These are phyloP conservation scores for Hylaeus anthracinus DNA, from an alignment of 1,140 invertebrate species.

Conservation along the genomic window DNA sequence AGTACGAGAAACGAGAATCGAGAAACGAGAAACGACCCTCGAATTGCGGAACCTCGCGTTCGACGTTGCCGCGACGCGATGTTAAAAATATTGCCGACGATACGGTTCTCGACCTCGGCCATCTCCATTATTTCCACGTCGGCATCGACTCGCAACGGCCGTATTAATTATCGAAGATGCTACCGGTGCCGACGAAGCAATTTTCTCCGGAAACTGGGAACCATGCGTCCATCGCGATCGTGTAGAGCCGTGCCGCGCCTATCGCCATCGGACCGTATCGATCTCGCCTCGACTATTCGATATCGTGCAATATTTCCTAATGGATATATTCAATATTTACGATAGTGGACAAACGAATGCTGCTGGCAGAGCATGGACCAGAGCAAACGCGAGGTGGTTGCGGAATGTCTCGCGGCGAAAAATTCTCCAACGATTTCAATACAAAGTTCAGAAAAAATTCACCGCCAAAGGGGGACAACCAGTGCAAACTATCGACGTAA, in stretches of 20 bases:
- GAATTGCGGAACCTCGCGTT: too few species aligned
- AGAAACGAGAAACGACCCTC: too few species aligned
- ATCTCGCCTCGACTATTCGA: slow-evolving; percentile 60
- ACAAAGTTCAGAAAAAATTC: not conserved
- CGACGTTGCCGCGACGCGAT: too few species aligned
- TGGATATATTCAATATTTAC: slow-evolving; percentile 67
- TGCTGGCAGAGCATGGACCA: not conserved
- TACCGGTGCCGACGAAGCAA: slow-evolving; percentile 45
- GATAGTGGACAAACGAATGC: slow-evolving; percentile 54
- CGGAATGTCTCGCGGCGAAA: not conserved
- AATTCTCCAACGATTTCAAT: not conserved
- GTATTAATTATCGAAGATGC: slow-evolving; percentile 64
- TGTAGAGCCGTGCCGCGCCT: slow-evolving; percentile 14
- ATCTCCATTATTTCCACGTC: slow-evolving; percentile 34
- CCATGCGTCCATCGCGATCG: slow-evolving; percentile 3
- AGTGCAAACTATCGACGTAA: not conserved
- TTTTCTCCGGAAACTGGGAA: slow-evolving; percentile 20
- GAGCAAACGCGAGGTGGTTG: not conserved
- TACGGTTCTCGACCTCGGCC: not conserved
- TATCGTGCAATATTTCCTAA: slow-evolving; percentile 63
- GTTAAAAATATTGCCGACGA: slow-evolving; percentile 36
- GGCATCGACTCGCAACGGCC: slow-evolving; percentile 21
- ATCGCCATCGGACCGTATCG: slow-evolving; percentile 33
- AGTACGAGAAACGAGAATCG: not conserved
- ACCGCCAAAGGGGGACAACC: too few species aligned